Base-by-base conservation (phyloP, 2,797 vertebrate genomes). In the Sandelia bainsii region DNA sequence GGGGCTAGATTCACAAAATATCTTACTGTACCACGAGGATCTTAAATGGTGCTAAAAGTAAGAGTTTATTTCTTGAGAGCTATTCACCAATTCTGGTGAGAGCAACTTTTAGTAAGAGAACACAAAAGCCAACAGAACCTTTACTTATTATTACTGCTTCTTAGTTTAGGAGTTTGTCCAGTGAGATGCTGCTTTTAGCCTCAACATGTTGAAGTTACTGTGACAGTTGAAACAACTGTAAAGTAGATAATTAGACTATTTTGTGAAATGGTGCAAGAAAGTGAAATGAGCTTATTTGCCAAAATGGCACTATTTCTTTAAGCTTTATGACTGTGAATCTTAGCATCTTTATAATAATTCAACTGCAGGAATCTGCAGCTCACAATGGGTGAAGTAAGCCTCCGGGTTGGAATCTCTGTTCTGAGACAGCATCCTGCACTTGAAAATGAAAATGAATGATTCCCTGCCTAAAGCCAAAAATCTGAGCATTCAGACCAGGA, bases 381-480 rank as follows among this genome's bases (percentile, higher is more conserved):
- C 32, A 37, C 32, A 20, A 37, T 14, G 6, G 46, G 53, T 51
- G 45, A 42, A 27, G 22, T 1, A 0, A 42, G 69, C 44, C 52
- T 59, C 4, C 17, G 29, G 67, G 29, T 14, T 27, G 52, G 37
- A 60, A 58, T 23, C 48, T 61, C 59, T 67, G 59, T n/a, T 72
- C 57, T 40, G 20, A 65, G 58, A 70, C n/a, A 40, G 76, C 62
- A 57, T n/a, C 19, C 57, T 57, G 25, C 44, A 34, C 44, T 60
- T 58, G 16, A 70, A 34, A 73, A 69, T 46, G 11, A 65, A 63
- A 76, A 83, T 67, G 56, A 76, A 62, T 57, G 17, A 68, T 62
- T 57, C 11, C 2, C 56, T n/a, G n/a, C 49, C 65, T 1, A 10
- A 50, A 80, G 75, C 66, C 51, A 57, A 52, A 77, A 50, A 62